Evolutionary conservation across 2,113 vertebrate genomes (phyloP), one percentile per base, ranked within the genome.

Genomic region (Bujurquina vittata): DNA sequence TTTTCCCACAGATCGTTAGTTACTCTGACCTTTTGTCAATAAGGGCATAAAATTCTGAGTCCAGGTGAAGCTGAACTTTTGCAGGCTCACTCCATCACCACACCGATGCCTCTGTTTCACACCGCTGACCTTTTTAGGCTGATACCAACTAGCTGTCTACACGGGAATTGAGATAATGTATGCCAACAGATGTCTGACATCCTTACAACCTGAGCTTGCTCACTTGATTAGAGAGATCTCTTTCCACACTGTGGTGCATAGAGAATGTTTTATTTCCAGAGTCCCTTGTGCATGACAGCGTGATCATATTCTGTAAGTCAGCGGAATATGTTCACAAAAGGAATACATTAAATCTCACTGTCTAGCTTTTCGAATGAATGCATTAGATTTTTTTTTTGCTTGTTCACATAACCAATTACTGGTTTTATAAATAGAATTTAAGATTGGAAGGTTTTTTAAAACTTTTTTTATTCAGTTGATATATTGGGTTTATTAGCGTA

Each of bases 11-110:
- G 75, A 85, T 92, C 54, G 80, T 93, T 90, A 78, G 75, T 80
- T 88, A 89, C 89, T 79, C 63, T 90, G 93, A 95, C 94, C 94
- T 95, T 94, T 95, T 85, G 79, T 86, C 83, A 77, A 91, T 91
- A 80, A 85, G 87, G 80, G 75, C 75, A 31, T 86, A 88, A 85
- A 90, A 82, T 89, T 79, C 77, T 46, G 60, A 10, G 77, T 78
- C 76, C 63, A 89, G 84, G 87, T 86, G 84, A 84, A 82, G 31
- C 83, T 93, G 91, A 94, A 88, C 90, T 91, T 93, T 90, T 29
- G 58, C 59, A 0, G 29, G 69, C 69, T 79, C 84, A 84, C 91
- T 93, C 81, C 84, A 94, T 94, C 92, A 91, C 63, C 73, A 10
- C 75, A 23, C 5, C 57, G 4, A 43, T 22, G 76, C 69, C 74